Evolutionary conservation across 1,140 invertebrate species (phyloP).

Genomic region (Microplitis mediator): DNA sequence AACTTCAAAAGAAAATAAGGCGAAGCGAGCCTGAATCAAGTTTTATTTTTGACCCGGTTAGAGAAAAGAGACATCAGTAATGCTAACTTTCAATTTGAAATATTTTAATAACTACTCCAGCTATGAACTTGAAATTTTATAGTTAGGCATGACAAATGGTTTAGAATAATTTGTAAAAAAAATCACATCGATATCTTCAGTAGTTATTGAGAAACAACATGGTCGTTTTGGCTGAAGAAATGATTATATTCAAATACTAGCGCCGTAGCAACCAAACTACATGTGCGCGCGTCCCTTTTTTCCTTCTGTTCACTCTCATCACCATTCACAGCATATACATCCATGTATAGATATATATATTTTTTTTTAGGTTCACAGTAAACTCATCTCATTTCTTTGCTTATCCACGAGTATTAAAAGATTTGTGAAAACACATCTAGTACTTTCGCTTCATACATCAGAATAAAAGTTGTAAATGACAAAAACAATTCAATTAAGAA

Average conservation of each 20-base stretch:
- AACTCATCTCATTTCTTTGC: no score
- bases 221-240: constrained; percentile 46
- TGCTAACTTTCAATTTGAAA: constrained; percentile 31
- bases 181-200: constrained; percentile 33
- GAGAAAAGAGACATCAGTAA: not conserved
- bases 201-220: constrained; percentile 46
- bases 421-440: no score
- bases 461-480: no score
- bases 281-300: constrained; percentile 19
- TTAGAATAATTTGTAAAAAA: constrained; percentile 34
- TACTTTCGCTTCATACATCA: no score
- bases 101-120: constrained; percentile 30
- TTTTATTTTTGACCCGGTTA: no score
- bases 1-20: no score
- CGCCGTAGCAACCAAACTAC: not conserved
- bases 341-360: no score
- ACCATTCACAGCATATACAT: not conserved
- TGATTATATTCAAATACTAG: constrained; percentile 1
- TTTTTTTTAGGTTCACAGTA: no score
- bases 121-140: not conserved
- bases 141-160: constrained; percentile 49
- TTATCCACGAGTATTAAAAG: no score
- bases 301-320: not conserved
- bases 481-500: no score
- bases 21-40: no score